Evolutionary conservation across 2,888 invertebrate genomes (phyloP), one percentile per base, ranked within the genome.

Genomic region (Cerceris ruficornis): DNA sequence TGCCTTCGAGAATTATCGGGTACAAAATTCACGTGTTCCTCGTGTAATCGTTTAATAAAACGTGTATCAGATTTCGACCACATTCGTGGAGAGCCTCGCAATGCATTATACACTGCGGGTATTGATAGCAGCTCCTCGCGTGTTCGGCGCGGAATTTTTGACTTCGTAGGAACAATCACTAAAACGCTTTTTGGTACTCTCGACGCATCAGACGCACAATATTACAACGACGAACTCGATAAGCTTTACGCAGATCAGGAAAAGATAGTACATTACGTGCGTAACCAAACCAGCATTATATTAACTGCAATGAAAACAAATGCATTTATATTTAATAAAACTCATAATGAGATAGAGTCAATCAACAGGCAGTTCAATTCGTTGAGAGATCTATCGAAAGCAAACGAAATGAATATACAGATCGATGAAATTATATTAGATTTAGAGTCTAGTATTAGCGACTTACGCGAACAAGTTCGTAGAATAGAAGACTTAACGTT

Each of bases 21-120:
- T 28, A 28, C 28, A 28, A 28, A 43, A 50, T 75, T 68, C 39
- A 46, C 41, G 77, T 88, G 46, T 85, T 82, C 80, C 85, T 87
- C 59, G 82, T 15, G 15, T 7, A 43, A 17, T 28, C 17, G 64
- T 11, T 15, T 64, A 7, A 7, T 14, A 11, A 64, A 54, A 43
- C 55, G 43, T 42, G 7, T 65, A 43, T 11, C 6, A 28, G 55
- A 65, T 13, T 55, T 65, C 55, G 17, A 54, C 13, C 54, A 17
- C 55, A 55, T 55, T 54, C 64, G 64, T 17, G 54, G 64, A 52
- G 42, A 64, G 54, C 54, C 52, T 13, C 64, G 64, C 54, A 55
- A 43, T 9, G 65, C 52, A 4, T 6, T 54, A 5, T 64, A 64
- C 55, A 55, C n/a, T 43, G 43, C 65, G 6, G 65, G 54, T 17